These are phyloP conservation scores for Nymphalis c-album DNA, from an alignment of 2,888 invertebrate genomes.

Conservation along the genomic window DNA sequence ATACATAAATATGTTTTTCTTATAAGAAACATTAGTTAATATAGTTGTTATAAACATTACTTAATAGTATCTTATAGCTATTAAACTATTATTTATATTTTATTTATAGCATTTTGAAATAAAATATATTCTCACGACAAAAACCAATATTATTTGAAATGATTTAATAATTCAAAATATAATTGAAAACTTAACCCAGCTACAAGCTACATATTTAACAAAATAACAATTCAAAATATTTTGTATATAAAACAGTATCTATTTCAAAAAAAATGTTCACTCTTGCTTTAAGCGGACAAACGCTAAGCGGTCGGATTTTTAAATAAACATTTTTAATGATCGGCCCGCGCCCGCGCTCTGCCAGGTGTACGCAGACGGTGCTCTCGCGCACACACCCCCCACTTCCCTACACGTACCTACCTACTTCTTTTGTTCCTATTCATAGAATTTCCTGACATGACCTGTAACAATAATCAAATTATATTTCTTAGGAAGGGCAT, in stretches of 20 bases:
- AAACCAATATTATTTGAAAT: too few species aligned
- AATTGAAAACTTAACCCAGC: too few species aligned
- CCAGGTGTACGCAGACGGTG: constrained; percentile 79
- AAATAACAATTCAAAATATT: constrained; percentile 1
- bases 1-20: too few species aligned
- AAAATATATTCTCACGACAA: too few species aligned
- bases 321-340: constrained; percentile 82
- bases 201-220: background rate
- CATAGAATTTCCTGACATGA: constrained; percentile 50
- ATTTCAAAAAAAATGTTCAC: constrained; percentile 37
- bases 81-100: too few species aligned
- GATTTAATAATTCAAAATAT: too few species aligned
- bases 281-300: constrained; percentile 48
- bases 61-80: too few species aligned
- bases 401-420: constrained; percentile 46
- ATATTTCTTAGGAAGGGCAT: constrained; percentile 43
- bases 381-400: constrained; percentile 52
- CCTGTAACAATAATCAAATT: constrained; percentile 71
- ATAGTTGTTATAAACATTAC: too few species aligned
- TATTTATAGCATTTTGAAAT: too few species aligned
- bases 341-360: constrained; percentile 68
- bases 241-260: constrained; percentile 4
- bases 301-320: constrained; percentile 81
- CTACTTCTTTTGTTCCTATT: constrained; percentile 74
- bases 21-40: too few species aligned